A percentile compares a stretch with the other conserved stretches of the same genome.
Conservation (phyloP, 2,113 vertebrate species). For the Morone chrysops region DNA sequence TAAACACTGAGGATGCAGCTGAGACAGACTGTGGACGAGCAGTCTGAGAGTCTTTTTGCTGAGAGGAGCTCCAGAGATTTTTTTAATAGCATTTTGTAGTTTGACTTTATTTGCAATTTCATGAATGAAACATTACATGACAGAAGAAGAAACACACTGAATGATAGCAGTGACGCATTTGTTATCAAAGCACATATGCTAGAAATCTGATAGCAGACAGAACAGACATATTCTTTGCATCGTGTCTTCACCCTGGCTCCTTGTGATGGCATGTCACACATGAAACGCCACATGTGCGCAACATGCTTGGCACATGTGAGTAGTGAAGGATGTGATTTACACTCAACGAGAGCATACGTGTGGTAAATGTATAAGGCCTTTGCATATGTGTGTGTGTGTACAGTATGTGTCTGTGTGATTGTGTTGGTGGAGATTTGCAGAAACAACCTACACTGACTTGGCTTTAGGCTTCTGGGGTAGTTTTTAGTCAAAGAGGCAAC, state of each 20-base stretch:
- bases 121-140: not conserved
- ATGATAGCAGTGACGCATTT: constrained; percentile 17
- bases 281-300: not conserved
- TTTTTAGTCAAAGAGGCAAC: not conserved
- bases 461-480: not conserved
- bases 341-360: constrained; percentile 6
- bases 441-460: not conserved
- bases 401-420: not conserved
- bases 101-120: constrained; percentile 12
- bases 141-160: not conserved
- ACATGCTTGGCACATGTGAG: not conserved
- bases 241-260: not conserved
- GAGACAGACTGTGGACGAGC: not conserved
- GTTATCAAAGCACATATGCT: not conserved
- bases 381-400: not conserved
- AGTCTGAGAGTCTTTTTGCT: not conserved
- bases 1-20: constrained; percentile 14
- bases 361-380: not conserved
- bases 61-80: not conserved
- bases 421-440: not conserved
- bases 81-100: not conserved
- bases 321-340: constrained; percentile 19
- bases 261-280: not conserved
- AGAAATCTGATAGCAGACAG: not conserved
- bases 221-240: not conserved